Evolutionary conservation across 2,888 invertebrate genomes (phyloP).

Genomic region (Chrysolina oricalcia): DNA sequence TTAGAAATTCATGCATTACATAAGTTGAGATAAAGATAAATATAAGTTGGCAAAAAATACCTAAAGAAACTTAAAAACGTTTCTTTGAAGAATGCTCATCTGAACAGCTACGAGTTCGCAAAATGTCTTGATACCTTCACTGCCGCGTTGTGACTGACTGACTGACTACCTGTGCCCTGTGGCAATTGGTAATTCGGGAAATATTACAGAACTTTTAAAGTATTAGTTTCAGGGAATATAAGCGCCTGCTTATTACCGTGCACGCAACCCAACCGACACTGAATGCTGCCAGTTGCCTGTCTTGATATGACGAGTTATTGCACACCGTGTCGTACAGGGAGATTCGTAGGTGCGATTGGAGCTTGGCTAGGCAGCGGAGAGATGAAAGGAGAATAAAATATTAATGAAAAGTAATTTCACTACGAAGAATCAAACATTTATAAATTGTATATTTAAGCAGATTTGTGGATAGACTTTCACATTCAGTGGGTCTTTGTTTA

Average conservation of each 20-base stretch:
- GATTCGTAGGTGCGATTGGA: background rate
- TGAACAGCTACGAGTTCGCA: background rate
- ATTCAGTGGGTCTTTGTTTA: too few species aligned
- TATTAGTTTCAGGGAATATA: slow-evolving; percentile 57
- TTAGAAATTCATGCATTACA: background rate
- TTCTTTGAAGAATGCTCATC: background rate
- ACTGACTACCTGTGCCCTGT: background rate
- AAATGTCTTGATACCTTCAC: background rate
- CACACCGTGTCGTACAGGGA: slow-evolving; percentile 32
- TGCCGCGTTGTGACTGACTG: background rate
- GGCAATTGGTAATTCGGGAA: background rate
- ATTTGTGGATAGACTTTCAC: too few species aligned
- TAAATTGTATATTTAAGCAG: too few species aligned
- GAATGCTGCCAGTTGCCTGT: slow-evolving; percentile 59
- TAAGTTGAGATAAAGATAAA: background rate
- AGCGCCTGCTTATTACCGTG: slow-evolving; percentile 66
- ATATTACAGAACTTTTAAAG: slow-evolving; percentile 37
- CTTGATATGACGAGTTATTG: slow-evolving; percentile 44
- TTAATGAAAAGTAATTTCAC: too few species aligned
- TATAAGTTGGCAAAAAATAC: background rate
- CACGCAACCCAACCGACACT: slow-evolving; percentile 66
- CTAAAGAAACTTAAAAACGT: background rate
- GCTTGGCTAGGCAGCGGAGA: too few species aligned
- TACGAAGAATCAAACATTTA: too few species aligned
- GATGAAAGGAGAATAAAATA: too few species aligned